Base-by-base conservation (phyloP, 2,888 invertebrate genomes). In the Megaustenia siamemsis region DNA sequence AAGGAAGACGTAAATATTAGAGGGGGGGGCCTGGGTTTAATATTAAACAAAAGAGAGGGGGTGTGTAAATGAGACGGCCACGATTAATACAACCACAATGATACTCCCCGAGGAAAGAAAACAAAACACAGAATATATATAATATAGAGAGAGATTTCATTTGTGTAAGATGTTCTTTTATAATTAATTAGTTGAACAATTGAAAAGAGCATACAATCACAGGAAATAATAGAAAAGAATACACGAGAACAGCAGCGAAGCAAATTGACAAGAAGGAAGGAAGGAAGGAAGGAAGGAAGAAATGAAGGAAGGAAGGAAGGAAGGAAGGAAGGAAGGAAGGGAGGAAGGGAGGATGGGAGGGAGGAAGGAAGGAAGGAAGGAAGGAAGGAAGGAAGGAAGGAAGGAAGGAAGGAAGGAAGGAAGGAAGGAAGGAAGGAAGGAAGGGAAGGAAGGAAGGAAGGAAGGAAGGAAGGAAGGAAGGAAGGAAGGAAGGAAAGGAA, bases 401-500 rank as follows among this genome's bases (percentile, higher is more conserved):
- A 53, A 21, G 21, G 21, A 21, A 53, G 21, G 53, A 53, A 53
- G 53, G 21, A 53, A 21, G 21, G 21, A 21, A 53, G 21, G 53
- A 53, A 53, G 53, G 21, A 53, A 21, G 21, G 18, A 18, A 49
- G 18, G 49, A 49, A 49, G 49, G 18, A 49, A 18, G 63, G 60
- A 53, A 56, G 63, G 60, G 63, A 79, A 63, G 28, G 53, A 53
- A 49, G 32, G 53, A 38, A 38, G 43, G 35, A 69, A 12, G 68
- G 45, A 32, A 28, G 68, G 43, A 69, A 32, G 43, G 45, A 81
- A 32, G 38, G 38, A 24, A 63, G 24, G 43, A 24, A 79, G 63
- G 38, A 28, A 60, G 68, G 43, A 43, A 71, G 68, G 80, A 71
- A 75, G 73, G 60, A 18, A 73, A 63, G 66, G 18, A 66, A 85